Conservation (phyloP, 2,888 invertebrate species). For the Machimus rusticus region DNA sequence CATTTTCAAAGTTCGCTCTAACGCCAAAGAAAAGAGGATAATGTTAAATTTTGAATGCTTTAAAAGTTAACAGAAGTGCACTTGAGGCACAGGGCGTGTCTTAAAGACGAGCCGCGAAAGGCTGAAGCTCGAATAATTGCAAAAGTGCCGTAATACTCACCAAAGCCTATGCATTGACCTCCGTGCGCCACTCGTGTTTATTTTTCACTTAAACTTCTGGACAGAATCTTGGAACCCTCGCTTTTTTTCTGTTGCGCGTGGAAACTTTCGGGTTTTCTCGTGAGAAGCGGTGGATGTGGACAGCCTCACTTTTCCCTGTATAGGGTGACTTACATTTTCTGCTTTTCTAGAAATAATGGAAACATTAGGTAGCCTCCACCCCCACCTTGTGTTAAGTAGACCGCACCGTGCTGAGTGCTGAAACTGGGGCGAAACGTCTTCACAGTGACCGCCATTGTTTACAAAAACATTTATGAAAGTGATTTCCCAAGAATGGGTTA, state of each 20-base stretch:
- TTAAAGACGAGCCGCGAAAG: not conserved
- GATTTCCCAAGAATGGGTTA: not conserved
- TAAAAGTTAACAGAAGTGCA: not conserved
- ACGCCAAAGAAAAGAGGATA: not conserved
- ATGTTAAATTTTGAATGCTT: not conserved
- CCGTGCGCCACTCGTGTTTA: not conserved
- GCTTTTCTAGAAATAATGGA: not conserved
- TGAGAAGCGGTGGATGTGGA: not conserved
- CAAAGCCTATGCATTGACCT: not conserved
- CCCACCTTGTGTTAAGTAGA: not conserved
- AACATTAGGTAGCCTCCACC: not conserved
- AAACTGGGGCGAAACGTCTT: not conserved
- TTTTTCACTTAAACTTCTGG: not conserved
- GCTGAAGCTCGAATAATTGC: not conserved
- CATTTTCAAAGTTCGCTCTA: not conserved
- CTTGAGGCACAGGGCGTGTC: not conserved
- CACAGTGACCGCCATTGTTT: not conserved
- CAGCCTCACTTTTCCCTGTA: not conserved
- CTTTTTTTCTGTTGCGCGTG: not conserved
- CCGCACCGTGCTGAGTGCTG: not conserved
- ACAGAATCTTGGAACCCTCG: not conserved
- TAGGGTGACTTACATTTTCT: not conserved
- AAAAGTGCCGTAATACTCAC: not conserved
- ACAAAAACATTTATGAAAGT: not conserved
- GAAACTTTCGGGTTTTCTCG: not conserved